Evolutionary conservation across 1,140 invertebrate genomes (phyloP), one percentile per base, ranked within the genome.

Genomic region (Drosophila seguyi): DNA sequence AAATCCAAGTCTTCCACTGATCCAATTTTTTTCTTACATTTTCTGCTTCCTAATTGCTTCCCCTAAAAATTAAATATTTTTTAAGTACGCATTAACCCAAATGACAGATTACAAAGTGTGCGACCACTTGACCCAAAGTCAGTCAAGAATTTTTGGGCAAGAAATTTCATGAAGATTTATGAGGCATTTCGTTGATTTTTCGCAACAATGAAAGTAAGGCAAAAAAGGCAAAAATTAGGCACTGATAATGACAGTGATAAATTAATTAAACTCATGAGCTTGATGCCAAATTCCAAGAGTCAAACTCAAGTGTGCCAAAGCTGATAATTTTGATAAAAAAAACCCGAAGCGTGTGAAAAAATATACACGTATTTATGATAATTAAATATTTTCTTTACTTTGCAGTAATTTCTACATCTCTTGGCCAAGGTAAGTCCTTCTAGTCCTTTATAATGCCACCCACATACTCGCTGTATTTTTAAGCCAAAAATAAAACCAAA

Each of bases 201-300:
- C 18, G 7, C 20, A 34, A 44, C 44, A 55, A 59, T 25, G 34
- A 45, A 80, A 75, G 16, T 63, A 74, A 71, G 38, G 47, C 47
- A 73, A 58, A 34, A 42, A 27, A 2, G 2, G 1, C 6, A 2
- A 48, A 69, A 83, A 79, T 75, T 71, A 66, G 59, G 56, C 69
- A 62, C 63, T 75, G 65, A 84, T 84, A 75, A 71, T 75, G 65
- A 80, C 63, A 83, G 60, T 84, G 80, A 83, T 75, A 50, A 79
- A 84, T 83, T 84, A 79, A 79, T 57, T 57, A 48, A 39, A 53
- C 16, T 14, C 41, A 39, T 68, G 20, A 57, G 20, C 34, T 56
- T 47, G 27, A 57, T 71, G 65, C 50, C 18, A 71, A 47, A 71
- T 71, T 69, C 27, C 50, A 57, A 1, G 3, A 20, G 27, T 57